Conservation (phyloP, 1,140 invertebrate species). For the Portunus trituberculatus region DNA sequence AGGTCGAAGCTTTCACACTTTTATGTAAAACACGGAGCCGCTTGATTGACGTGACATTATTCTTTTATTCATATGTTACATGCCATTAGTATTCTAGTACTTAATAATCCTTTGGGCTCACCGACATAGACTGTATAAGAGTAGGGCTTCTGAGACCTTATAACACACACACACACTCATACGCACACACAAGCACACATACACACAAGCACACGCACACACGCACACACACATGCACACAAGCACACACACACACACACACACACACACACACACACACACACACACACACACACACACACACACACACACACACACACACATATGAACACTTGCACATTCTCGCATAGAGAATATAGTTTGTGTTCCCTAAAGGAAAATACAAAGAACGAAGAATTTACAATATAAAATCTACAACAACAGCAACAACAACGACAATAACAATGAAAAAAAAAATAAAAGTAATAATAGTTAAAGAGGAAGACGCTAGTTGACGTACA, state of each 20-base stretch:
- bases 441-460: too few species aligned
- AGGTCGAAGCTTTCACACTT: neutral
- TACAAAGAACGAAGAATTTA: neutral
- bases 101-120: neutral
- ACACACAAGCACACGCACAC: neutral
- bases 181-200: too few species aligned
- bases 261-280: too few species aligned
- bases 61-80: constrained; percentile 15
- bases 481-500: neutral
- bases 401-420: neutral
- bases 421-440: too few species aligned
- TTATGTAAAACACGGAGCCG: neutral
- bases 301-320: neutral
- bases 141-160: too few species aligned
- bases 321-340: neutral
- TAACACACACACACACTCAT: too few species aligned
- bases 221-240: too few species aligned
- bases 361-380: neutral
- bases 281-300: neutral
- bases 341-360: neutral
- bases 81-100: neutral
- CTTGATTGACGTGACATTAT: constrained; percentile 10
- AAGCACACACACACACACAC: neutral
- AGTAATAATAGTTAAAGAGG: too few species aligned
- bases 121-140: neutral